Base-by-base conservation (phyloP, 2,113 vertebrate species). In the Malurus alboscapulatus region DNA sequence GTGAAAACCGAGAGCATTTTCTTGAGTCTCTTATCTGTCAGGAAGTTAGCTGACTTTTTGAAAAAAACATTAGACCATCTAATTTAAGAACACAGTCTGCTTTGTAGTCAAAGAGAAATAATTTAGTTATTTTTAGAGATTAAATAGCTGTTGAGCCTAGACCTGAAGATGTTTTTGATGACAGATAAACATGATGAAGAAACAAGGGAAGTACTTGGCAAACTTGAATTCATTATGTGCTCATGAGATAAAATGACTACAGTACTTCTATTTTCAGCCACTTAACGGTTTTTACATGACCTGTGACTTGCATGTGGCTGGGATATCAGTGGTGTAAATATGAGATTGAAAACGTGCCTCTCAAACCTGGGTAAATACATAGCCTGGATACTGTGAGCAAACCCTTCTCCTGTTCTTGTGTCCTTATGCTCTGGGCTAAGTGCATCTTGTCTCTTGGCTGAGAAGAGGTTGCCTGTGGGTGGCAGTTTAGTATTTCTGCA, bases 401-500 rank as follows among this genome's bases (percentile, higher is more conserved):
- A 79, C 2, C 5, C n/a, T n/a, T 62, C 40, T 80, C 42, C 45
- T 79, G 22, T 88, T 93, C 78, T 61, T 45, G 18, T 76, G 32
- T 72, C 21, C 66, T 85, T 3, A 1, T 84, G 27, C 6, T 77
- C 65, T 51, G 65, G 67, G 14, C 61, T 66, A 40, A 91, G 30
- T 30, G 59, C 30, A 62, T 66, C 57, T 78, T 76, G n/a, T 54
- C 50, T 67, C 38, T 79, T 90, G 86, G 66, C 84, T 78, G 58
- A 72, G 53, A 87, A 82, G 29, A 51, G 34, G 45, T 62, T 89
- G 58, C 68, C n/a, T 3, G 19, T 85, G 91, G 40, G 62, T 66
- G 44, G 34, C 58, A 82, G 91, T 57, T 96, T 81, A 82, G 42
- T 85, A 62, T 93, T 92, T 96, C 81, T 96, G 21, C 74, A 76